Percentiles rank a stretch among this genome's conserved stretches.
phyloP scores from a whole-genome alignment of 2,797 vertebrate genomes.

The Carduelis carduelis region DNA sequence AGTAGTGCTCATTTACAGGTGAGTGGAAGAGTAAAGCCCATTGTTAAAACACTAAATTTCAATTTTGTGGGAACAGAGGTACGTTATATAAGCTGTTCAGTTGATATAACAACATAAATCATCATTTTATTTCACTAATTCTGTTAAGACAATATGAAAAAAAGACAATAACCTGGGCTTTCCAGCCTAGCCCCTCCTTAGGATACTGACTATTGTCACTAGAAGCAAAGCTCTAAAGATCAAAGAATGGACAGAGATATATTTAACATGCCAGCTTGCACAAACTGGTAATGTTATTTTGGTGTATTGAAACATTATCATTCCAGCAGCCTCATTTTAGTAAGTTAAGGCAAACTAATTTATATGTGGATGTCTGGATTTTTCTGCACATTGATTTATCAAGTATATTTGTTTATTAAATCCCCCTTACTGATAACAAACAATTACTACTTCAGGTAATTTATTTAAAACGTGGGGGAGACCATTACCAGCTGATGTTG shows the following conservation, averaged over 20 bases:
- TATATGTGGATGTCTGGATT: neutral
- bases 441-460: constrained; percentile 30
- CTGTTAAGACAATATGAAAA: neutral
- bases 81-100: neutral
- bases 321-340: neutral
- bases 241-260: neutral
- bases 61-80: neutral
- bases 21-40: neutral
- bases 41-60: neutral
- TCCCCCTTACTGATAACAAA: constrained; percentile 1
- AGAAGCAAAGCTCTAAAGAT: neutral
- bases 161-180: neutral
- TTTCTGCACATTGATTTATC: neutral
- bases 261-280: neutral
- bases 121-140: neutral
- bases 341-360: neutral
- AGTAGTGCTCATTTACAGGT: neutral
- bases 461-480: constrained; percentile 7
- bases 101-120: neutral
- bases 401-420: neutral
- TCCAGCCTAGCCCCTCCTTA: neutral
- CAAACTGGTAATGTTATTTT: neutral
- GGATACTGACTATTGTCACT: neutral
- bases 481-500: neutral
- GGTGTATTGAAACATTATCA: neutral